Conservation (phyloP, 2,797 vertebrate genomes). For the Buceros bicornis region DNA sequence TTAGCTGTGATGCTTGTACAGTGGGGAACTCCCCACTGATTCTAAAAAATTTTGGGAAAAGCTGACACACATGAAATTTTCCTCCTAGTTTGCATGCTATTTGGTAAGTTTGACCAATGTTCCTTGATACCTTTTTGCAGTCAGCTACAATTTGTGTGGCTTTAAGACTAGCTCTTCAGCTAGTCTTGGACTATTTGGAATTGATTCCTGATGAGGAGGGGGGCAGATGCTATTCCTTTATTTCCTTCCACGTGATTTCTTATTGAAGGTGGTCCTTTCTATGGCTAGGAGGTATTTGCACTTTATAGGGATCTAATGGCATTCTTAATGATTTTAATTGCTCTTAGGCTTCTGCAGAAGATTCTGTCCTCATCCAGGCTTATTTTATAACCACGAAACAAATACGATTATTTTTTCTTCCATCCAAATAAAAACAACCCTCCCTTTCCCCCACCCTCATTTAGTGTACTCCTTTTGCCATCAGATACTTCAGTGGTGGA, state of each 20-base stretch:
- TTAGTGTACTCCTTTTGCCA: neutral
- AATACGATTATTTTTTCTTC: accelerated
- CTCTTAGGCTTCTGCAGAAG: neutral
- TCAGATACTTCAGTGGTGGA: neutral
- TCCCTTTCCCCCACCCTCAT: neutral
- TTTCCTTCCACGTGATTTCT: neutral
- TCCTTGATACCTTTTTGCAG: neutral
- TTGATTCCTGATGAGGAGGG: neutral
- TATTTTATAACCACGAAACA: neutral
- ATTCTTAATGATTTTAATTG: neutral
- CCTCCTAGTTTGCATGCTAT: neutral
- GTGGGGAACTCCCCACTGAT: conserved; percentile 1
- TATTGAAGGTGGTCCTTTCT: neutral
- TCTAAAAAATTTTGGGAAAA: neutral
- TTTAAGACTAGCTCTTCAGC: neutral
- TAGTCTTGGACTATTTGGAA: neutral
- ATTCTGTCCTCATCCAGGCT: neutral
- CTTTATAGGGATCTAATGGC: neutral
- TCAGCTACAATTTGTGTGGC: neutral
- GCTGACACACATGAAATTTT: neutral
- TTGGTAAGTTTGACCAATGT: neutral
- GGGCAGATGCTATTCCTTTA: neutral
- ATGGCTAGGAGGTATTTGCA: neutral
- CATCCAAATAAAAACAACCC: neutral
- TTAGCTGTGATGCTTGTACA: conserved; percentile 13